These are phyloP conservation scores for Lethrus apterus DNA, from an alignment of 1,140 invertebrate genomes.

Conservation along the genomic window DNA sequence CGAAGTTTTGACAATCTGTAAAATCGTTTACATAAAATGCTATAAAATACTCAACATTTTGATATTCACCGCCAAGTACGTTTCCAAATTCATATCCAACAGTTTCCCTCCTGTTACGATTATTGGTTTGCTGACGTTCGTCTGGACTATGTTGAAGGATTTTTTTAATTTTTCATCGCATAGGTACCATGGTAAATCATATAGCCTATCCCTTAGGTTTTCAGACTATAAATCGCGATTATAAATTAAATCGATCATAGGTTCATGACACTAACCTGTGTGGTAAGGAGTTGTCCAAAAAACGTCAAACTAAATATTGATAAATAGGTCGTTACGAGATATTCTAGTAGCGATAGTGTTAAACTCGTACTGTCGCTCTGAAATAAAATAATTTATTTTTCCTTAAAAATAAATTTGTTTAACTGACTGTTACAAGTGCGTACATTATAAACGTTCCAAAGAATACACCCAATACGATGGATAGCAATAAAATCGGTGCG, in stretches of 20 bases:
- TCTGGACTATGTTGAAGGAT: not conserved
- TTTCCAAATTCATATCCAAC: not conserved
- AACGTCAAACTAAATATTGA: not conserved
- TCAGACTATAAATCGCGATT: not conserved
- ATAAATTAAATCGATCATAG: not conserved
- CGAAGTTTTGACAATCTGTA: not conserved
- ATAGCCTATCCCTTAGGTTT: not conserved
- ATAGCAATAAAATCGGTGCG: not conserved
- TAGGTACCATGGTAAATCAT: not conserved
- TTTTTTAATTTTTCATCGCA: not conserved
- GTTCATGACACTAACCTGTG: not conserved
- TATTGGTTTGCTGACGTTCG: not conserved
- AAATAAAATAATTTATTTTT: no score
- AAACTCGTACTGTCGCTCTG: no score
- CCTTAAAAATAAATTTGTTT: no score
- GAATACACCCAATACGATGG: not conserved
- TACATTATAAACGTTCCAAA: not conserved
- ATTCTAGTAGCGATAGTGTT: no score
- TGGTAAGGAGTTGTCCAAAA: not conserved
- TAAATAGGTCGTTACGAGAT: not conserved
- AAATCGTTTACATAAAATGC: not conserved
- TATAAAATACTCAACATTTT: not conserved
- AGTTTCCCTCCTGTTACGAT: not conserved
- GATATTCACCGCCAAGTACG: not conserved
- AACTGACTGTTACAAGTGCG: no score